These are phyloP conservation scores for Pammene aurita DNA, from an alignment of 2,888 invertebrate species.

Conservation along the genomic window DNA sequence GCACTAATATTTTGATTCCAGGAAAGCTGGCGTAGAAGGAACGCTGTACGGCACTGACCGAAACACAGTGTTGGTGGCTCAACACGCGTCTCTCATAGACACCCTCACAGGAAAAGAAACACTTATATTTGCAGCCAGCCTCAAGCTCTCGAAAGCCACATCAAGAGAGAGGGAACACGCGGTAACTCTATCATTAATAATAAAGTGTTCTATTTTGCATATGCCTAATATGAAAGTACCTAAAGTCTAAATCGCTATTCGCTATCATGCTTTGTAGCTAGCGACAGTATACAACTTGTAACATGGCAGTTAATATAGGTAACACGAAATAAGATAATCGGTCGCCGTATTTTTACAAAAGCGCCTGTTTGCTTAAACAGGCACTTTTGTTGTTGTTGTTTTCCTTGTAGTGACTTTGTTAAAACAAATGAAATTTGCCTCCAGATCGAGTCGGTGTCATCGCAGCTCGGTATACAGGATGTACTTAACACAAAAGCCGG, in stretches of 20 bases:
- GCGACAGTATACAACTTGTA: too few relatives aligned
- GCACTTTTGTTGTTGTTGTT: too few relatives aligned
- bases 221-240: too few relatives aligned
- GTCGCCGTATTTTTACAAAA: too few relatives aligned
- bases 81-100: conserved; percentile 91
- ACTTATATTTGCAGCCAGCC: conserved; percentile 91
- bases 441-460: conserved; percentile 90
- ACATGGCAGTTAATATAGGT: too few relatives aligned
- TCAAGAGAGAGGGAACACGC: conserved; percentile 58
- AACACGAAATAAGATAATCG: too few relatives aligned
- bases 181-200: conserved; percentile 52
- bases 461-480: conserved; percentile 89
- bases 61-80: conserved; percentile 89
- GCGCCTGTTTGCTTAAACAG: too few relatives aligned
- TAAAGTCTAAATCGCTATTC: too few relatives aligned
- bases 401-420: too few relatives aligned
- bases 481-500: conserved; percentile 87
- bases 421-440: not conserved
- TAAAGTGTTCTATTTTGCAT: too few relatives aligned
- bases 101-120: conserved; percentile 93
- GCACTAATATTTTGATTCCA: conserved; percentile 50
- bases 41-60: conserved; percentile 87
- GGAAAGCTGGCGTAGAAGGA: conserved; percentile 83
- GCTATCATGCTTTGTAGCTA: too few relatives aligned
- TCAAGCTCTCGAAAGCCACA: conserved; percentile 85